Evolutionary conservation across 2,797 vertebrate genomes (phyloP).

Genomic region (Decapterus maruadsi): DNA sequence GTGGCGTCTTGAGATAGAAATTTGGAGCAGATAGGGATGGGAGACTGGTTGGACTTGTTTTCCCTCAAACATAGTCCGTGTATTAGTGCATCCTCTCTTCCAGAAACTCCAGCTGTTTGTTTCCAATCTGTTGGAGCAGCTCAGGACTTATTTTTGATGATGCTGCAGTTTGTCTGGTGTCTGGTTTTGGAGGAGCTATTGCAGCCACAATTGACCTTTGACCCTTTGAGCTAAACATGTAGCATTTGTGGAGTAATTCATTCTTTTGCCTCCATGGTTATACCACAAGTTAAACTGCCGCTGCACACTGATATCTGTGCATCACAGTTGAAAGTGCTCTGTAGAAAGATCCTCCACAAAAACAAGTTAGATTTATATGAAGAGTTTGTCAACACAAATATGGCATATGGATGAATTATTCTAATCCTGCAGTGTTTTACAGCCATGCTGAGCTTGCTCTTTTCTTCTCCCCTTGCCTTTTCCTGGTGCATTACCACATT

Average conservation of each 20-base stretch:
- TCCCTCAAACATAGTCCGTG: background rate
- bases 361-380: background rate
- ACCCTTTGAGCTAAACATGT: background rate
- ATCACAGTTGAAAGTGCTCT: background rate
- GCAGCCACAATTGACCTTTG: background rate
- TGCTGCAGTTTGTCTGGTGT: background rate
- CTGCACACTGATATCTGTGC: background rate
- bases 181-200: background rate
- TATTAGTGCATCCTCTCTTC: background rate
- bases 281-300: background rate
- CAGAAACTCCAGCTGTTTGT: background rate
- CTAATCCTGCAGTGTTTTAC: background rate
- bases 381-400: too few relatives aligned
- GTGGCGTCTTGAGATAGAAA: background rate
- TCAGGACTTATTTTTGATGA: background rate
- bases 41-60: constrained; percentile 48
- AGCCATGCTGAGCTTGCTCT: background rate
- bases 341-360: background rate
- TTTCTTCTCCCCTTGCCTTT: background rate
- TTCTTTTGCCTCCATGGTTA: background rate
- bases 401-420: too few relatives aligned
- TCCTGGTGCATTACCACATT: background rate
- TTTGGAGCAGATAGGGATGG: constrained; percentile 2
- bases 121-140: constrained; percentile 7
- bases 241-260: background rate